phyloP scores from a whole-genome alignment of 2,888 invertebrate genomes.

The Hirtodrosophila histrioides region DNA sequence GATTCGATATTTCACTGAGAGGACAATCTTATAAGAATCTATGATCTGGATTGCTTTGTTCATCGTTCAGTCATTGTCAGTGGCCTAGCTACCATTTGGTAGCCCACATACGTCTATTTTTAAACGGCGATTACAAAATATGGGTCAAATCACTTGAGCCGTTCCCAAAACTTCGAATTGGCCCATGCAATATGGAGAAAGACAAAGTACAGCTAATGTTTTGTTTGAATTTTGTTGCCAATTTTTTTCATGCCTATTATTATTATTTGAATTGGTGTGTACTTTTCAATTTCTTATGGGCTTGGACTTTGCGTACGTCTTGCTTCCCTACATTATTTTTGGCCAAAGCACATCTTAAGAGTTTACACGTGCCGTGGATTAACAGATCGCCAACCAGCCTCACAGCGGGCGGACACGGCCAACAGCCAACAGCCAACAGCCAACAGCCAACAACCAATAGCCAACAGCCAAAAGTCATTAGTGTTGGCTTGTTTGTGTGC shows the following conservation, averaged over 20 bases:
- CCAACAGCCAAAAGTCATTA: conserved; percentile 37
- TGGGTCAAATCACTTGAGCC: conserved; percentile 47
- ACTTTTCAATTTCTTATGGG: conserved; percentile 30
- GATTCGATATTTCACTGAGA: no score
- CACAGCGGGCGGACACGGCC: conserved; percentile 40
- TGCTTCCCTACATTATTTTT: conserved; percentile 29
- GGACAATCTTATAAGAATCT: neutral
- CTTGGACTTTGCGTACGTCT: conserved; percentile 10
- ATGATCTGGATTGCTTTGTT: neutral
- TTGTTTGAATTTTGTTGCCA: conserved; percentile 15
- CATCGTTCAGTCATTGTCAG: conserved; percentile 12
- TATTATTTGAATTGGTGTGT: conserved; percentile 16
- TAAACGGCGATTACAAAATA: conserved; percentile 21
- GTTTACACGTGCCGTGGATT: conserved; percentile 76
- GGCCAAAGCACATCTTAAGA: conserved; percentile 51
- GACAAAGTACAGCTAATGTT: conserved; percentile 8
- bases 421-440: conserved; percentile 5
- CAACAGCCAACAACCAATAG: conserved; percentile 18
- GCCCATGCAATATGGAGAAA: conserved; percentile 1
- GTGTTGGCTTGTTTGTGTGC: conserved; percentile 48
- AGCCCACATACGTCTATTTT: conserved; percentile 31
- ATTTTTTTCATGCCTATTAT: conserved; percentile 20
- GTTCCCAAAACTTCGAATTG: conserved; percentile 12
- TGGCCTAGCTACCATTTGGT: conserved; percentile 9
- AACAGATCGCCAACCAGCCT: conserved; percentile 38